phyloP scores from a whole-genome alignment of 2,797 vertebrate genomes.

The Diceros bicornis region DNA sequence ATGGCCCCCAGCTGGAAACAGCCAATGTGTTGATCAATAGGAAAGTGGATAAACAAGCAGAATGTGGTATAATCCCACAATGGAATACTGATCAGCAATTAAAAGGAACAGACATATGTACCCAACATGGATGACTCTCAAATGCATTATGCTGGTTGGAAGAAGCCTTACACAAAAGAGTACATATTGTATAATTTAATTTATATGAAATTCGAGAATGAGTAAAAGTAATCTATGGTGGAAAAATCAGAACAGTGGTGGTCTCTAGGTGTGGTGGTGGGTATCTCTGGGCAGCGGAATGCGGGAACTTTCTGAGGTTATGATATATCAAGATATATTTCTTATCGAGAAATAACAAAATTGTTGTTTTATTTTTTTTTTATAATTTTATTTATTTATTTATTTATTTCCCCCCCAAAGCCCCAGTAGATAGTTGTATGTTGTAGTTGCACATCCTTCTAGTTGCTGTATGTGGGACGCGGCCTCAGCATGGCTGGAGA shows the following conservation, averaged over 20 bases:
- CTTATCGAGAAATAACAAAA: not conserved
- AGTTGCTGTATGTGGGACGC: too few relatives aligned
- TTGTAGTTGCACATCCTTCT: too few relatives aligned
- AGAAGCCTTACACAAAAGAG: conserved; percentile 26
- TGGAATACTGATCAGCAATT: not conserved
- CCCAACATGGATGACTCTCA: not conserved
- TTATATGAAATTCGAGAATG: not conserved
- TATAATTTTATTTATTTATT: too few relatives aligned
- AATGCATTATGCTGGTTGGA: not conserved
- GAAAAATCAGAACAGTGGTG: not conserved
- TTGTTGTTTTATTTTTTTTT: too few relatives aligned
- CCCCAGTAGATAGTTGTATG: too few relatives aligned
- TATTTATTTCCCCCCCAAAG: too few relatives aligned
- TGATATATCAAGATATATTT: not conserved
- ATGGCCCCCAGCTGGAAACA: not conserved
- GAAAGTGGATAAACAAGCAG: not conserved
- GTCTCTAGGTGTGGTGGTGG: not conserved
- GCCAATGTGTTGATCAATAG: not conserved
- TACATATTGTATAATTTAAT: not conserved
- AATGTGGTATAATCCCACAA: not conserved
- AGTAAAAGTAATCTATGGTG: not conserved
- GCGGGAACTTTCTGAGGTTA: not conserved
- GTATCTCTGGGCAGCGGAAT: not conserved
- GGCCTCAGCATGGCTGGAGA: too few relatives aligned
- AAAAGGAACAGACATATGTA: not conserved